These are phyloP conservation scores for Platichthys stellatus DNA, from an alignment of 2,113 vertebrate species.

Conservation along the genomic window DNA sequence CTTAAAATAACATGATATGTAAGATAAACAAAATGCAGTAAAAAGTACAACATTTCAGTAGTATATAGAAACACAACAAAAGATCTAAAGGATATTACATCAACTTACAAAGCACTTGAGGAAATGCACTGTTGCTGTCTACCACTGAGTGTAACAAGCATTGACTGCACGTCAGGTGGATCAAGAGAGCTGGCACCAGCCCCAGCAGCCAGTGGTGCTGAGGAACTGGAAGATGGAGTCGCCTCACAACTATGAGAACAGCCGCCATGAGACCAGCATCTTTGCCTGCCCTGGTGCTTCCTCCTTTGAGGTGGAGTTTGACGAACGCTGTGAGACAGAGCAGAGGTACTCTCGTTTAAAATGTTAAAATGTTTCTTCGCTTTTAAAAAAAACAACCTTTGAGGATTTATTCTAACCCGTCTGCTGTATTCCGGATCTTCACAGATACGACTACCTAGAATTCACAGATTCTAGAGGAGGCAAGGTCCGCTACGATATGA, in stretches of 20 bases:
- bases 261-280: constrained; percentile 92
- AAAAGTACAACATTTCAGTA: no score
- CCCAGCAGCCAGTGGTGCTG: constrained; percentile 92
- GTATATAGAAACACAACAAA: not conserved
- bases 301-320: constrained; percentile 96
- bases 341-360: constrained; percentile 83
- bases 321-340: constrained; percentile 96
- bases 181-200: constrained; percentile 89
- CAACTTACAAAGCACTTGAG: not conserved
- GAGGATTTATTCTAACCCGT: not conserved
- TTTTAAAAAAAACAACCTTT: not conserved
- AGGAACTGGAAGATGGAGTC: constrained; percentile 94
- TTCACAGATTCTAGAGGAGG: constrained; percentile 96
- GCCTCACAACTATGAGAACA: constrained; percentile 96
- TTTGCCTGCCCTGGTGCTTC: constrained; percentile 94
- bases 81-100: not conserved
- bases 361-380: not conserved
- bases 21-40: not conserved
- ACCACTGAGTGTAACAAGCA: not conserved
- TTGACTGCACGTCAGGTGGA: constrained; percentile 79
- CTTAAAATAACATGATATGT: not conserved
- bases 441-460: constrained; percentile 97
- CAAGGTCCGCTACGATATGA: constrained; percentile 96
- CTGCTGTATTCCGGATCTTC: not conserved
- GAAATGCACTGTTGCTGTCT: not conserved